Evolutionary conservation across 2,113 vertebrate genomes (phyloP).

Genomic region (Calyptomena viridis): DNA sequence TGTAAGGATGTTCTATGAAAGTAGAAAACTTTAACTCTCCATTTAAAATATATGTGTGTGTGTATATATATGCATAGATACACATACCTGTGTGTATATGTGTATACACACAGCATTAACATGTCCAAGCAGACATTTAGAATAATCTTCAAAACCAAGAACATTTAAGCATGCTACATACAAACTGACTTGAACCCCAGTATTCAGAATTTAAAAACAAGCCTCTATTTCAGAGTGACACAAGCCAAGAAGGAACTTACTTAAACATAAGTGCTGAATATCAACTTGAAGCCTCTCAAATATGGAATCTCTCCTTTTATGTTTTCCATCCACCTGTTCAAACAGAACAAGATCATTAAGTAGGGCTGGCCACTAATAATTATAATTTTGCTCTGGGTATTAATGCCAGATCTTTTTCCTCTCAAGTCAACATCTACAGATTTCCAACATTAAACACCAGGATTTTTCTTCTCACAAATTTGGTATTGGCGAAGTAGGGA

Average conservation of each 20-base stretch:
- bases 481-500: neutral
- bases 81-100: neutral
- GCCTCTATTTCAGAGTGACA: neutral
- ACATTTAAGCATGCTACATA: neutral
- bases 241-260: conserved; percentile 73
- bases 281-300: conserved; percentile 95
- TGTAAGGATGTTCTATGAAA: neutral
- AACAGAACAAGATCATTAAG: neutral
- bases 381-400: neutral
- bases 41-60: neutral
- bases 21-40: neutral
- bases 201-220: neutral
- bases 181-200: neutral
- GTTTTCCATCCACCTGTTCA: conserved; percentile 92
- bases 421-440: neutral
- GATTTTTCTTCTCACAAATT: neutral
- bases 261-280: conserved; percentile 92
- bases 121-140: neutral
- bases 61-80: too few relatives aligned
- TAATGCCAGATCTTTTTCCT: neutral
- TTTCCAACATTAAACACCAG: neutral
- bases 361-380: neutral
- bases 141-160: neutral
- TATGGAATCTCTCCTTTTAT: conserved; percentile 75
- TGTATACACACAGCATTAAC: neutral